These are phyloP conservation scores for Cepaea nemoralis DNA, from an alignment of 1,140 invertebrate species.

Conservation along the genomic window DNA sequence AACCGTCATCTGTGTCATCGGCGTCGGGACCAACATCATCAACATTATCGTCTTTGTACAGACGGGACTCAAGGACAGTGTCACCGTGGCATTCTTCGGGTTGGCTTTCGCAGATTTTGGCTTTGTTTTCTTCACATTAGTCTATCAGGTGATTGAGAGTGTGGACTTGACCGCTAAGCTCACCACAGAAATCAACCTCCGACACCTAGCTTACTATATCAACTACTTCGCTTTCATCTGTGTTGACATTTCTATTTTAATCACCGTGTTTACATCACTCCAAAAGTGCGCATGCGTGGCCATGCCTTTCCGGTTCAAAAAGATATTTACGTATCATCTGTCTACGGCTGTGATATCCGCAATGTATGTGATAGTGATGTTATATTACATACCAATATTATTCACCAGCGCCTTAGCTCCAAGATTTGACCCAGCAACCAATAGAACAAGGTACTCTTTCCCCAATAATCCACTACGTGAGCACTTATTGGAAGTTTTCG, in stretches of 20 bases:
- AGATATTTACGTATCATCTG: neutral
- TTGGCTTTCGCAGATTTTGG: neutral
- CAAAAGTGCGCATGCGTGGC: conserved; percentile 16
- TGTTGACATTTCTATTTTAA: neutral
- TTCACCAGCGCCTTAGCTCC: neutral
- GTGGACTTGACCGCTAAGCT: neutral
- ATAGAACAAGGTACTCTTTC: neutral
- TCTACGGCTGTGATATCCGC: neutral
- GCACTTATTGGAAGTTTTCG: neutral
- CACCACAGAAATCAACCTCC: neutral
- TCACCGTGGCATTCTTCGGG: neutral
- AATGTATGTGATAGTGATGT: neutral
- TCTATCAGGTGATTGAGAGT: neutral
- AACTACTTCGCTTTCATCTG: neutral
- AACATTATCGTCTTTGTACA: conserved; percentile 1
- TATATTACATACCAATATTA: neutral
- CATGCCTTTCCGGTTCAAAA: neutral
- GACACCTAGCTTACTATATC: neutral
- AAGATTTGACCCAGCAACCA: conserved; percentile 1
- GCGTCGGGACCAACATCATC: neutral
- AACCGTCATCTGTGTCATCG: neutral
- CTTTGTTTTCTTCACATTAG: neutral
- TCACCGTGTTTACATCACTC: neutral
- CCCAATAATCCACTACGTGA: neutral
- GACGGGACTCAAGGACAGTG: neutral